Evolutionary conservation across 2,888 invertebrate species (phyloP).

Genomic region (Rhynchonema sp.): DNA sequence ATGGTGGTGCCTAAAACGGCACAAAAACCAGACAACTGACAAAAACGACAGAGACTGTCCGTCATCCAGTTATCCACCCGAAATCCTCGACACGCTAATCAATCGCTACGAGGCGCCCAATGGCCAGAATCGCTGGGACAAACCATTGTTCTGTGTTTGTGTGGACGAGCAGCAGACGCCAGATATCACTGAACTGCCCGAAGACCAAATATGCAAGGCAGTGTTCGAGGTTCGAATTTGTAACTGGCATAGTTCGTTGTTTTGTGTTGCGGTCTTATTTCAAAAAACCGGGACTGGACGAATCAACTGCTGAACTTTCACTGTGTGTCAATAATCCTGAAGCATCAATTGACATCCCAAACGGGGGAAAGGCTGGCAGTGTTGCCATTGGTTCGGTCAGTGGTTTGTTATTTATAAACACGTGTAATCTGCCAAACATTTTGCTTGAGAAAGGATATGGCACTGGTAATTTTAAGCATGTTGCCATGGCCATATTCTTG

Average conservation of each 20-base stretch:
- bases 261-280: not conserved
- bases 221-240: not conserved
- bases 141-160: conserved; percentile 58
- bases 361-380: not conserved
- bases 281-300: too few relatives aligned
- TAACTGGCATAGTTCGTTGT: not conserved
- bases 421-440: too few relatives aligned
- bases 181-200: not conserved
- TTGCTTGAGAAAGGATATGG: too few relatives aligned
- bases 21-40: too few relatives aligned
- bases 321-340: too few relatives aligned
- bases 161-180: conserved; percentile 13
- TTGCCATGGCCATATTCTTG: too few relatives aligned
- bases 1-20: too few relatives aligned
- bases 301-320: too few relatives aligned
- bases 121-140: conserved; percentile 72
- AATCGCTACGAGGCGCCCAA: conserved; percentile 69
- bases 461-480: too few relatives aligned
- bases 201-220: not conserved
- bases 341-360: too few relatives aligned
- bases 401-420: too few relatives aligned
- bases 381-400: not conserved
- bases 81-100: conserved; percentile 59
- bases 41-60: too few relatives aligned
- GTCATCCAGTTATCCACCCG: conserved; percentile 49